Evolutionary conservation across 2,113 vertebrate species (phyloP).

Genomic region (Rhegmatorhina hoffmannsi): DNA sequence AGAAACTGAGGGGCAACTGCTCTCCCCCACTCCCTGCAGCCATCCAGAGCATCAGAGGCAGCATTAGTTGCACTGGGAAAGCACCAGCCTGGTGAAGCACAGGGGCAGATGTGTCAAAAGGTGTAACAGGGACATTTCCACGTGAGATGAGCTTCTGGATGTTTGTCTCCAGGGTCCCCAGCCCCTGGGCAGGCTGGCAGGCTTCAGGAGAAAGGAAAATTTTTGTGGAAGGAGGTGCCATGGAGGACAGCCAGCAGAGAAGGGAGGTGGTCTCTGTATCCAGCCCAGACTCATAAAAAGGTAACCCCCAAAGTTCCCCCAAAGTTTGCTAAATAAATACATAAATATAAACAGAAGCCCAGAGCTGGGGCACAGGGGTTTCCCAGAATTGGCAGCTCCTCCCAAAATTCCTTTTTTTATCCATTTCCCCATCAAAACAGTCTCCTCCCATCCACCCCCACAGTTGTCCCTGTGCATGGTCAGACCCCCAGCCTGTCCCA

Average conservation of each 20-base stretch:
- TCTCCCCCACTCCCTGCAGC: neutral
- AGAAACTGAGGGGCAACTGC: neutral
- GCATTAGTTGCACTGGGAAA: accelerated
- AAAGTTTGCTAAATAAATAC: slow-evolving; percentile 69
- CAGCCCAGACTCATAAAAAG: neutral
- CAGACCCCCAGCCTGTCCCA: neutral
- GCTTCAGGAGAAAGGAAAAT: neutral
- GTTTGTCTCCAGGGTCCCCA: neutral
- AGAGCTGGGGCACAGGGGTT: neutral
- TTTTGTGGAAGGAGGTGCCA: neutral
- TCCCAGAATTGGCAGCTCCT: neutral
- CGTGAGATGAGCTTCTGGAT: neutral
- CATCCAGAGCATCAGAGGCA: neutral
- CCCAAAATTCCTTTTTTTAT: neutral
- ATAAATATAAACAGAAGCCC: slow-evolving; percentile 29
- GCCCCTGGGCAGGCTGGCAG: neutral
- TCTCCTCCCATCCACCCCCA: neutral
- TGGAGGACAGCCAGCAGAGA: neutral
- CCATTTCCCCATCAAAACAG: neutral
- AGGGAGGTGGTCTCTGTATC: neutral
- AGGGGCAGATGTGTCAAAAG: accelerated
- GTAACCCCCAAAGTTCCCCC: neutral
- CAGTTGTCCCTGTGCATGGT: neutral
- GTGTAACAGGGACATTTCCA: neutral
- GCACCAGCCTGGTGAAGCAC: neutral